These are phyloP conservation scores for Xestia rhomboidea DNA, from an alignment of 2,888 invertebrate genomes.

Conservation along the genomic window DNA sequence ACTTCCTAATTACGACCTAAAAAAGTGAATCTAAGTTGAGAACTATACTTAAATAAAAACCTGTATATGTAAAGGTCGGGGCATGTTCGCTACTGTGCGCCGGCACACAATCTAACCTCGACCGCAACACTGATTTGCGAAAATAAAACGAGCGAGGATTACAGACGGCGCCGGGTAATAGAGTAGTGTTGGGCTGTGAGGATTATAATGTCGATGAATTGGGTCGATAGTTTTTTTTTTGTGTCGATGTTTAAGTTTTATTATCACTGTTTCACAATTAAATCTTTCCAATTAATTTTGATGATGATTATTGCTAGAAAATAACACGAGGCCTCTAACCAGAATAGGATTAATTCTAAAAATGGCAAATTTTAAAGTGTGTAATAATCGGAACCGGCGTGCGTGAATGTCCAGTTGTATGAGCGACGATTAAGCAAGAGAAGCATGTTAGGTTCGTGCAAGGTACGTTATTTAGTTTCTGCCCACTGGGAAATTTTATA, in stretches of 20 bases:
- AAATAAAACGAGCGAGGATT: slow-evolving; percentile 88
- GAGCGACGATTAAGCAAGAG: background rate
- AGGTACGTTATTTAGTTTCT: background rate
- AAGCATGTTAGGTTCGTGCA: background rate
- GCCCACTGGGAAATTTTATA: too few species aligned
- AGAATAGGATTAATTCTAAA: background rate
- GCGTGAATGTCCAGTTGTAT: background rate
- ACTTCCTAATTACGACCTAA: slow-evolving; percentile 58
- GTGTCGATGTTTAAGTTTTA: background rate
- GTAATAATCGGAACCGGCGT: background rate
- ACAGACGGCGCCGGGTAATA: slow-evolving; percentile 87
- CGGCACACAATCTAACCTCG: slow-evolving; percentile 76
- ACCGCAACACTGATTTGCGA: slow-evolving; percentile 88
- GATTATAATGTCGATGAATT: slow-evolving; percentile 50
- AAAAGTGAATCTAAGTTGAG: slow-evolving; percentile 40
- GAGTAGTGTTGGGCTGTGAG: slow-evolving; percentile 76
- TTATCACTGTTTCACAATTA: background rate
- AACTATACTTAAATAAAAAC: slow-evolving; percentile 54
- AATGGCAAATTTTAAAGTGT: background rate
- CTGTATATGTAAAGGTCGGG: slow-evolving; percentile 56
- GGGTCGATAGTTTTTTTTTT: slow-evolving; percentile 2
- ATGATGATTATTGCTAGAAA: background rate
- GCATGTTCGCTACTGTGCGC: slow-evolving; percentile 71
- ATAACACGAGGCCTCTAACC: background rate
- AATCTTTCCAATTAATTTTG: background rate